Percentiles rank a stretch among this genome's conserved stretches.
These are phyloP conservation scores for Harpagifer antarcticus DNA, from an alignment of 2,797 vertebrate species.

Conservation along the genomic window DNA sequence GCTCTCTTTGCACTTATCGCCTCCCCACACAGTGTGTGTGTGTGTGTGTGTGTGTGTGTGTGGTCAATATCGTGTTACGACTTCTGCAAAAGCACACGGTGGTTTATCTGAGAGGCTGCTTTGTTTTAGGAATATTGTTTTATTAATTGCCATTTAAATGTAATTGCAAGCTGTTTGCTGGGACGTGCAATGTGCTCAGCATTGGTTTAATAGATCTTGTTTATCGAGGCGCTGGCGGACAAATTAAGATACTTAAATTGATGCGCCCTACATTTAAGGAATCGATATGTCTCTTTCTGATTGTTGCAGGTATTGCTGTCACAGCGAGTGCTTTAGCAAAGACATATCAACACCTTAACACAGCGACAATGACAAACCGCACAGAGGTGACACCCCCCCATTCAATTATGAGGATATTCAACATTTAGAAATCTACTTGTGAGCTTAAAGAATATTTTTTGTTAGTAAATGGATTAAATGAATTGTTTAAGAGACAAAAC, in stretches of 20 bases:
- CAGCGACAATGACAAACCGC: neutral
- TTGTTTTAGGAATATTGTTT: slow-evolving; percentile 70
- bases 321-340: neutral
- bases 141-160: slow-evolving; percentile 79
- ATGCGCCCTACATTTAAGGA: slow-evolving; percentile 42
- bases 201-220: slow-evolving; percentile 55
- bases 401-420: neutral
- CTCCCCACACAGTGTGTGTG: too few species aligned
- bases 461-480: too few species aligned
- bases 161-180: slow-evolving; percentile 66
- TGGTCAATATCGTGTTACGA: slow-evolving; percentile 9
- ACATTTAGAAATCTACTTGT: neutral
- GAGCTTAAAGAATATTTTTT: too few species aligned
- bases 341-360: neutral
- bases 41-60: too few species aligned
- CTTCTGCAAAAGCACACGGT: slow-evolving; percentile 18
- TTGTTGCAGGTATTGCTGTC: slow-evolving; percentile 1
- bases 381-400: neutral
- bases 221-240: slow-evolving; percentile 44
- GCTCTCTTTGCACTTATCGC: slow-evolving; percentile 2
- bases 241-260: slow-evolving; percentile 40
- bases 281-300: neutral
- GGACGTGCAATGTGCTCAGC: slow-evolving; percentile 59
- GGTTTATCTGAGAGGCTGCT: slow-evolving; percentile 58
- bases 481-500: neutral